Conservation (phyloP, 2,888 invertebrate species). For the Molanna angustata region DNA sequence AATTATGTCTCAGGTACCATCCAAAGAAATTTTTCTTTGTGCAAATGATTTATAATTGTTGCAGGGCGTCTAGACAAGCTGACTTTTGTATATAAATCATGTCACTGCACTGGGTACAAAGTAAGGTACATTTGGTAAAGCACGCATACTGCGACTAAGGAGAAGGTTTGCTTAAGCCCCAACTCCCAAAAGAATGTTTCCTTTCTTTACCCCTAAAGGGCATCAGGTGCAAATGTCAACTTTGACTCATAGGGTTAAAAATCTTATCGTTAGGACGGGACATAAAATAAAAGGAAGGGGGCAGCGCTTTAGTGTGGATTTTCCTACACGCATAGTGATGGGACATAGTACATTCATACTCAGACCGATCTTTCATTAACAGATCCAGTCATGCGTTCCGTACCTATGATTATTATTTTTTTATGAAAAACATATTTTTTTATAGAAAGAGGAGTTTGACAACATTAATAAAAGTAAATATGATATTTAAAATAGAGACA, state of each 20-base stretch:
- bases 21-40: too few species aligned
- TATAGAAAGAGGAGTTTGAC: too few species aligned
- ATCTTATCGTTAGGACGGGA: conserved; percentile 32
- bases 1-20: too few species aligned
- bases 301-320: conserved; percentile 20
- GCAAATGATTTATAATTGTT: conserved; percentile 28
- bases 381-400: too few species aligned
- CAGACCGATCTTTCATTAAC: background rate
- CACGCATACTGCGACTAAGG: background rate
- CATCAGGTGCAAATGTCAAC: conserved; percentile 34
- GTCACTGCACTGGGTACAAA: conserved; percentile 5
- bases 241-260: conserved; percentile 34
- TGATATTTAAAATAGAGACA: too few species aligned
- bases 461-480: too few species aligned
- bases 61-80: conserved; percentile 31
- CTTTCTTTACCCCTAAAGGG: conserved; percentile 30
- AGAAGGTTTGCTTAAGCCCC: conserved; percentile 23
- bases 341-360: background rate
- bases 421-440: too few species aligned
- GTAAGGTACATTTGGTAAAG: background rate
- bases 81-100: conserved; percentile 31
- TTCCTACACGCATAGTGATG: conserved; percentile 5
- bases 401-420: too few species aligned
- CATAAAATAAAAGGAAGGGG: conserved; percentile 31
- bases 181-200: conserved; percentile 21